Base-by-base conservation (phyloP, 2,888 invertebrate species). In the Bibio marci region DNA sequence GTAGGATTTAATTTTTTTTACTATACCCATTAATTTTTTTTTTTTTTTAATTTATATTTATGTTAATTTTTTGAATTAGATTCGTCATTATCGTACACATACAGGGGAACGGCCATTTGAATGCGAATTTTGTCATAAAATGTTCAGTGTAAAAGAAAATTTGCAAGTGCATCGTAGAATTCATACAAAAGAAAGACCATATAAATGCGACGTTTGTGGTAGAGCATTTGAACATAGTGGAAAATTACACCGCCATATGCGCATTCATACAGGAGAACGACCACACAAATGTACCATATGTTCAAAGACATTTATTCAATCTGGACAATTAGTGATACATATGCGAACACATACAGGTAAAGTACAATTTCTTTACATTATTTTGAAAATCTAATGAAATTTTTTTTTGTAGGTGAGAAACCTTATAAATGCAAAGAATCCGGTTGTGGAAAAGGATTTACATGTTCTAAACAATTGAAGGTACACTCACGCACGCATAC, bases 131-230 rank as follows among this genome's bases (percentile, higher is more conserved):
- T 90, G 88, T 64, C 81, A 80, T 60, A 90, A 90, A 61, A 80
- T 83, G 54, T 90, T 90, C 63, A 87, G 87, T 54, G 88, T 88
- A 8, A 88, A 88, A 61, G 88, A 88, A 60, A 90, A 90, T 58
- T 66, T 90, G 42, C 86, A 86, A 63, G 88, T 88, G 12, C 90
- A 90, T 58, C 68, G 79, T 30, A 73, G 90, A 42, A 88, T 88
- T 47, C 90, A 90, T 59, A 90, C 88, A 42, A 88, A 88, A 62
- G 88, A 88, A 59, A 71, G 88, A 2, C 88, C 88, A 0, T 88
- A 88, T 63, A 80, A 86, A 52, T 90, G 88, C 55, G 77, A 81
- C 44, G 83, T 87, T 3, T 90, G 88, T 57, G 80, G 79, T 11
- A 70, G 88, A 4, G 87, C 87, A 1, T 90, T 90, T 54, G 88